phyloP scores from a whole-genome alignment of 2,888 invertebrate genomes.

The Ophioninae sp. region DNA sequence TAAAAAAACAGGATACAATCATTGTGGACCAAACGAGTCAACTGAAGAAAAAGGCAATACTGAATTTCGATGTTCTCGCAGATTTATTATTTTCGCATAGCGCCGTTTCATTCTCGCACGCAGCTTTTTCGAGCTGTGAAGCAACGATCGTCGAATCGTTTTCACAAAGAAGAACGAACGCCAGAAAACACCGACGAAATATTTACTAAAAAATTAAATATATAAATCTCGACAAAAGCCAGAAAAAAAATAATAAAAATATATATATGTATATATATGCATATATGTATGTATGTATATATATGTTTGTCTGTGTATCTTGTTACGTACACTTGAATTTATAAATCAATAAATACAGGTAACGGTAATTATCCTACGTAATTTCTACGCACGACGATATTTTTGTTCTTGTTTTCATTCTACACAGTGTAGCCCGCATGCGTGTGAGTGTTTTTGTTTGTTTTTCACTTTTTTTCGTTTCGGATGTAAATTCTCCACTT shows the following conservation, averaged over 20 bases:
- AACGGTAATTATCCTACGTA: slow-evolving; percentile 51
- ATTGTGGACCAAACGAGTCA: slow-evolving; percentile 16
- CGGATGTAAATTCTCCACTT: slow-evolving; percentile 48
- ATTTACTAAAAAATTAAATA: slow-evolving; percentile 34
- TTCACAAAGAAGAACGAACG: neutral
- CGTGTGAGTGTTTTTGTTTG: slow-evolving; percentile 26
- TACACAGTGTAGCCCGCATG: slow-evolving; percentile 11
- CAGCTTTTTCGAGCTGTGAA: slow-evolving; percentile 17
- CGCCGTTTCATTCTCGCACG: slow-evolving; percentile 21
- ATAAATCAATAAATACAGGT: slow-evolving; percentile 56
- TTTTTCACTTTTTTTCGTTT: slow-evolving; percentile 12
- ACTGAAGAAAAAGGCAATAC: slow-evolving; percentile 9
- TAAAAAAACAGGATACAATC: slow-evolving; percentile 6
- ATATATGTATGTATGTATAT: slow-evolving; percentile 9
- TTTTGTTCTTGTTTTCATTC: slow-evolving; percentile 17
- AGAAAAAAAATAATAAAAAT: slow-evolving; percentile 6
- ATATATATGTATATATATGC: slow-evolving; percentile 12
- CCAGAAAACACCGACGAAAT: slow-evolving; percentile 17
- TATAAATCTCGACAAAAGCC: slow-evolving; percentile 8
- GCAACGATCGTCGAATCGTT: slow-evolving; percentile 17
- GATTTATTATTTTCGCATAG: slow-evolving; percentile 14
- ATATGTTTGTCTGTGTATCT: neutral
- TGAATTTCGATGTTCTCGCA: slow-evolving; percentile 45
- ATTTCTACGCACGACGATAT: slow-evolving; percentile 36
- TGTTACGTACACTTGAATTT: slow-evolving; percentile 46